These are phyloP conservation scores for Poecilia latipinna DNA, from an alignment of 2,113 vertebrate genomes.

Conservation along the genomic window DNA sequence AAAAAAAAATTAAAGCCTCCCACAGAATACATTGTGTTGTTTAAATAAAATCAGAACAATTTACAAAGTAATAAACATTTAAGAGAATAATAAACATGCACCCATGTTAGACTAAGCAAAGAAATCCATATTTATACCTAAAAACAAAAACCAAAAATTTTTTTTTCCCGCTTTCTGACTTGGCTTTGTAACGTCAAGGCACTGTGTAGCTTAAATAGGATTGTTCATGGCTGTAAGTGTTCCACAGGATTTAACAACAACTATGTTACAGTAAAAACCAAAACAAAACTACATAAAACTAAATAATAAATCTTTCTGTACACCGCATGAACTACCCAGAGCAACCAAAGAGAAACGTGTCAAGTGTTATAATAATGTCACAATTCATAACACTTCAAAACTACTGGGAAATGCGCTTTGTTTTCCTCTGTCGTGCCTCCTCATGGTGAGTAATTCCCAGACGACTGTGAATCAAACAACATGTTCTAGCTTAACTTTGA, in stretches of 20 bases:
- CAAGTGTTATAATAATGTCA: constrained; percentile 43
- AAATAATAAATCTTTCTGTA: constrained; percentile 54
- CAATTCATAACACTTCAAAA: neutral
- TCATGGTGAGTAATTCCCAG: constrained; percentile 7
- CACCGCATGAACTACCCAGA: constrained; percentile 45
- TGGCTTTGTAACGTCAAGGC: constrained; percentile 71
- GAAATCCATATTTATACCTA: constrained; percentile 42
- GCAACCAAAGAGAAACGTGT: constrained; percentile 21
- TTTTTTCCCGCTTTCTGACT: constrained; percentile 56
- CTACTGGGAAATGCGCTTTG: neutral
- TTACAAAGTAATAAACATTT: constrained; percentile 45
- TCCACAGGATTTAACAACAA: constrained; percentile 55
- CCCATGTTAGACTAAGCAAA: constrained; percentile 41
- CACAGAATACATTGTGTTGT: constrained; percentile 44
- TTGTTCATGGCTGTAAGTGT: constrained; percentile 74
- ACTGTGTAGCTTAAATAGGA: constrained; percentile 70
- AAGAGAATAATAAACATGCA: constrained; percentile 65
- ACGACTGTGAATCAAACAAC: constrained; percentile 6
- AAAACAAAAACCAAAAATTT: constrained; percentile 14
- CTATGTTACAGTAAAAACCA: constrained; percentile 35
- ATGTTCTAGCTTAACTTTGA: neutral
- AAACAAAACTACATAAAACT: constrained; percentile 44
- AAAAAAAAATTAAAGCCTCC: constrained; percentile 35
- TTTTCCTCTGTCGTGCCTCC: neutral
- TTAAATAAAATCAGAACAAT: constrained; percentile 68